Percentiles rank a stretch among this genome's conserved stretches.
Evolutionary conservation across 2,113 vertebrate species (phyloP).

Genomic region (Danio rerio): DNA sequence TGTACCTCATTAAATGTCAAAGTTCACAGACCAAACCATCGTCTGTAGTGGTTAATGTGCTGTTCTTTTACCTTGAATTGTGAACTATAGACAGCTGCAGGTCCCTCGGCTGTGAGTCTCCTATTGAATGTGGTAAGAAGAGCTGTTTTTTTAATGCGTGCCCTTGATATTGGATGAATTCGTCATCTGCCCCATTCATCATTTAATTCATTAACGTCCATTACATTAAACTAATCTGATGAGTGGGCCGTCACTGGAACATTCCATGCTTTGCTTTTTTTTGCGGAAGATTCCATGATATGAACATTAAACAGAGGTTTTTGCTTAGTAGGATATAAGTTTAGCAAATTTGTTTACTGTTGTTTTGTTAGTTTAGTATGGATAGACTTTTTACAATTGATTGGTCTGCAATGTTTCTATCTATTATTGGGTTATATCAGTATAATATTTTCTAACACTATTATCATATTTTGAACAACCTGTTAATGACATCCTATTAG

Average conservation of each 20-base stretch:
- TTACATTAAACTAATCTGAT: slow-evolving; percentile 46
- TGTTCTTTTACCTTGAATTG: slow-evolving; percentile 71
- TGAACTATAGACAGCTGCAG: slow-evolving; percentile 77
- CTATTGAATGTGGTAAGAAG: slow-evolving; percentile 79
- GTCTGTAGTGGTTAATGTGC: slow-evolving; percentile 61
- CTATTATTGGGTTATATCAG: no score
- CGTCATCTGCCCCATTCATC: slow-evolving; percentile 49
- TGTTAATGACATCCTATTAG: no score
- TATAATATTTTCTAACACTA: no score
- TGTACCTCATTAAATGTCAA: not conserved
- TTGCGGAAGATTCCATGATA: slow-evolving; percentile 27
- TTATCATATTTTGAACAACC: no score
- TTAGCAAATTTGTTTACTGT: no score
- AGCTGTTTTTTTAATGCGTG: slow-evolving; percentile 44
- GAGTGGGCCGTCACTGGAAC: slow-evolving; percentile 5
- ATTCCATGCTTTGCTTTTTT: slow-evolving; percentile 16
- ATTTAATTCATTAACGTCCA: slow-evolving; percentile 41
- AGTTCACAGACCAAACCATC: slow-evolving; percentile 18
- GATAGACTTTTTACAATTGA: no score
- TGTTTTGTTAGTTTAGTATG: no score
- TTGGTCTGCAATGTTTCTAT: no score
- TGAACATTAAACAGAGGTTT: not conserved
- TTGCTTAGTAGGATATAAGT: not conserved
- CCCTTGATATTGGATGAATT: slow-evolving; percentile 50
- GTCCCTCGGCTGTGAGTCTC: slow-evolving; percentile 76